These are phyloP conservation scores for Psilanteris sp. DNA, from an alignment of 1,140 invertebrate species.

Conservation along the genomic window DNA sequence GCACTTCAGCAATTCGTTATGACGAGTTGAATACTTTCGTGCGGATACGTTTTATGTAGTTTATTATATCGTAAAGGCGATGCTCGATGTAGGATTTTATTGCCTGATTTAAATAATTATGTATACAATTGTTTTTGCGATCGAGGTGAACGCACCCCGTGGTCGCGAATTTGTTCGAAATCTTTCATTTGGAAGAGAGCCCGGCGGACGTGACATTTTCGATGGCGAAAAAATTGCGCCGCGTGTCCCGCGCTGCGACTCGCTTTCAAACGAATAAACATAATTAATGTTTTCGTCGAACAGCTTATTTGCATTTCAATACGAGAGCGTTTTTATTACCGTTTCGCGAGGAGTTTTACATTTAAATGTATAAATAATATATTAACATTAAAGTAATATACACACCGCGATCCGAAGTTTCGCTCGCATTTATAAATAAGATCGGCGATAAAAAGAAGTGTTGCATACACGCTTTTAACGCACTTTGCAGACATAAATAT, in stretches of 20 bases:
- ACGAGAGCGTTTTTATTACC: constrained; percentile 13
- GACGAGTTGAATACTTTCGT: constrained; percentile 46
- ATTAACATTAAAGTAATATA: constrained; percentile 32
- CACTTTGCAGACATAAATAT: too few species aligned
- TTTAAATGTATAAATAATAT: constrained; percentile 44
- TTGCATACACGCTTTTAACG: background rate
- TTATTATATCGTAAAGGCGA: constrained; percentile 55
- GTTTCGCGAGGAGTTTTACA: constrained; percentile 6
- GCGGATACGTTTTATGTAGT: constrained; percentile 51
- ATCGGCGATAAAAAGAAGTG: constrained; percentile 7
- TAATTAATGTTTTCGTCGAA: constrained; percentile 45
- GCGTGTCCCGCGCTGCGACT: constrained; percentile 1
- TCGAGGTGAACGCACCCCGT: constrained; percentile 33
- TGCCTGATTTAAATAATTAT: constrained; percentile 56
- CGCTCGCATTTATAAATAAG: constrained; percentile 19
- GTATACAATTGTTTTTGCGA: constrained; percentile 51
- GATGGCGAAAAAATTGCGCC: constrained; percentile 16
- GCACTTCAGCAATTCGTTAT: constrained; percentile 53
- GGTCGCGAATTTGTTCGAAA: constrained; percentile 2
- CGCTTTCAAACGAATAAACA: constrained; percentile 30
- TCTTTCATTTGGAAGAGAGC: constrained; percentile 18
- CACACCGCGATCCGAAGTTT: constrained; percentile 12
- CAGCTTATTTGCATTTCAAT: constrained; percentile 43
- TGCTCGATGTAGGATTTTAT: constrained; percentile 45
- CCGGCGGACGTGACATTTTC: constrained; percentile 3